Base-by-base conservation (phyloP, 2,113 vertebrate genomes). In the Toxotes chatareus region DNA sequence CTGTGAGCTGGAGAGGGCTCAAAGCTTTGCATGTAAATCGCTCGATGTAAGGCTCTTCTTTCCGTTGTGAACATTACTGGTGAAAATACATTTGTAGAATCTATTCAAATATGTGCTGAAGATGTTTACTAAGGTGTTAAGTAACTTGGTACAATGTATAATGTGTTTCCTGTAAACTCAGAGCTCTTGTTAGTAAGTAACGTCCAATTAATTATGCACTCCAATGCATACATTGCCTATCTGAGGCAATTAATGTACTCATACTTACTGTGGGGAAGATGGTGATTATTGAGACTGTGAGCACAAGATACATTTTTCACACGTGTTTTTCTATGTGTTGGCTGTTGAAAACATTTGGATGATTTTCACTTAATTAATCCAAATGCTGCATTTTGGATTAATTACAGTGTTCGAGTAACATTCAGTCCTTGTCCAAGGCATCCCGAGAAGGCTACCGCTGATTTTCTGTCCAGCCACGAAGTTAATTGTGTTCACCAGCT, bases 21-120 rank as follows among this genome's bases (percentile, higher is more conserved):
- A 57, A 83, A 79, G 79, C 85, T 86, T 89, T 93, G 93, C 88
- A 91, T 93, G 90, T 85, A 51, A 13, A 79, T 81, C 0, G 65
- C 70, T 88, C 80, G 61, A 68, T 89, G 80, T 91, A 67, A 79
- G 59, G 78, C 57, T 79, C 27, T 71, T 76, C 65, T 73, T 84
- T 79, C 49, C 64, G 75, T 84, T 87, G 86, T 89, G 42, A 89
- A 79, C 73, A 81, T 66, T 89, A 85, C 79, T 82, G 23, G 82
- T 88, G 68, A 86, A 88, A 81, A 79, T 49, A 73, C 69, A 72
- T 81, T 57, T 80, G 80, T 85, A 19, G 2, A 69, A 74, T 65
- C 36, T 84, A 36, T 86, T 86, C n/a, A 72, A 51, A 63, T 80
- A 85, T 79, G 64, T 90, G 67, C 88, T 83, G 49, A 74, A 73